A percentile compares a stretch with the other conserved stretches of the same genome.
Evolutionary conservation across 2,797 vertebrate genomes (phyloP).

Genomic region (Hapalemur alaotrensis): DNA sequence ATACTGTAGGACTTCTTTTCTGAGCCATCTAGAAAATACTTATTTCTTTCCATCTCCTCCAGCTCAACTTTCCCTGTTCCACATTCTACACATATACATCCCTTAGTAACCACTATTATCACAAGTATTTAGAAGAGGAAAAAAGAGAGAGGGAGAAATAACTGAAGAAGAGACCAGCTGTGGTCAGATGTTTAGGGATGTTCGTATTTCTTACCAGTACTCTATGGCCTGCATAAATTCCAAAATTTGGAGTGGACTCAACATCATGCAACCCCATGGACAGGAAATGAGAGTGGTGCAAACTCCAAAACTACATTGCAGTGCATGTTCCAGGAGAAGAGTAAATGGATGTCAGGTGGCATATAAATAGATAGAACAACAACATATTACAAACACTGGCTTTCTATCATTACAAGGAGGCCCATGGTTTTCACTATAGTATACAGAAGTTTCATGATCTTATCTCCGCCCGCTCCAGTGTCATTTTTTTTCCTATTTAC

Average conservation of each 20-base stretch:
- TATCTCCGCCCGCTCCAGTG: not conserved
- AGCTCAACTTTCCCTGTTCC: not conserved
- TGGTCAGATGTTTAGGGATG: not conserved
- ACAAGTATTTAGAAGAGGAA: not conserved
- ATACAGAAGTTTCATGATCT: not conserved
- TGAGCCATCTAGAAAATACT: not conserved
- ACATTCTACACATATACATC: not conserved
- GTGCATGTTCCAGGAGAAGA: not conserved
- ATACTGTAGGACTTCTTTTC: not conserved
- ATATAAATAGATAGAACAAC: not conserved
- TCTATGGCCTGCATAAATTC: not conserved
- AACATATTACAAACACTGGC: not conserved
- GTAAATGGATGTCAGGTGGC: not conserved
- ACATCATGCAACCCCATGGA: not conserved
- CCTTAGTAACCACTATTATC: not conserved
- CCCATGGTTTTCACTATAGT: not conserved
- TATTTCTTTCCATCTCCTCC: not conserved
- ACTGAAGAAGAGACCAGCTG: not conserved
- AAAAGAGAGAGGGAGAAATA: not conserved
- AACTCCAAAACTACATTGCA: not conserved
- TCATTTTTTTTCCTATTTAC: not conserved
- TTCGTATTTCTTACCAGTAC: not conserved
- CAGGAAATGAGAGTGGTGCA: not conserved
- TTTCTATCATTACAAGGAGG: not conserved
- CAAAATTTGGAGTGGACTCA: not conserved